Evolutionary conservation across 2,797 vertebrate genomes (phyloP).

Genomic region (Ciconia nigra): DNA sequence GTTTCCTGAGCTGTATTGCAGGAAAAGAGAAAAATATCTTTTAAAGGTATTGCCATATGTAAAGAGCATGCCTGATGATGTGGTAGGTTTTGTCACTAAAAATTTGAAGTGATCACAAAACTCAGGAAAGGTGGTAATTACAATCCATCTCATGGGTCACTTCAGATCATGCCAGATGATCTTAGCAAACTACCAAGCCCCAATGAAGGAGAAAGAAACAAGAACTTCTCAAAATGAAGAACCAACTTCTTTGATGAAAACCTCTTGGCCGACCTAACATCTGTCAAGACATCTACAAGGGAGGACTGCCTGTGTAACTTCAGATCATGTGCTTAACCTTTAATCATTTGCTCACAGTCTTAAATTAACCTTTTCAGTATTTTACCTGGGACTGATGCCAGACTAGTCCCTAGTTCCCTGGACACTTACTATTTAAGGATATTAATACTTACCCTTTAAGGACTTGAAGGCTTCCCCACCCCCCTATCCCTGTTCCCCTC

Average conservation of each 20-base stretch:
- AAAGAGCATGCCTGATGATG: fast-evolving
- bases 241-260: neutral
- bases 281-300: neutral
- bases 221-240: neutral
- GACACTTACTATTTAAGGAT: neutral
- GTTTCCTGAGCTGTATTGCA: neutral
- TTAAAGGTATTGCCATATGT: neutral
- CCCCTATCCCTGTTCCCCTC: neutral
- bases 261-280: neutral
- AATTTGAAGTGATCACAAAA: neutral
- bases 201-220: neutral
- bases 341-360: neutral
- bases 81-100: neutral
- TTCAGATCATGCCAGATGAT: neutral
- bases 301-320: neutral
- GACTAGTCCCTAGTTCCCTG: neutral
- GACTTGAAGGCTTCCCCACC: neutral
- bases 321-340: neutral
- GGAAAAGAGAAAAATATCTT: neutral
- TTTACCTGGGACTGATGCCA: neutral
- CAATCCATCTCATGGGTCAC: neutral
- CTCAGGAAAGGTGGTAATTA: neutral
- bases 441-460: neutral
- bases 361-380: neutral
- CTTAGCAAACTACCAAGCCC: neutral